phyloP scores from a whole-genome alignment of 2,113 vertebrate species.

The Nycticorax nycticorax region DNA sequence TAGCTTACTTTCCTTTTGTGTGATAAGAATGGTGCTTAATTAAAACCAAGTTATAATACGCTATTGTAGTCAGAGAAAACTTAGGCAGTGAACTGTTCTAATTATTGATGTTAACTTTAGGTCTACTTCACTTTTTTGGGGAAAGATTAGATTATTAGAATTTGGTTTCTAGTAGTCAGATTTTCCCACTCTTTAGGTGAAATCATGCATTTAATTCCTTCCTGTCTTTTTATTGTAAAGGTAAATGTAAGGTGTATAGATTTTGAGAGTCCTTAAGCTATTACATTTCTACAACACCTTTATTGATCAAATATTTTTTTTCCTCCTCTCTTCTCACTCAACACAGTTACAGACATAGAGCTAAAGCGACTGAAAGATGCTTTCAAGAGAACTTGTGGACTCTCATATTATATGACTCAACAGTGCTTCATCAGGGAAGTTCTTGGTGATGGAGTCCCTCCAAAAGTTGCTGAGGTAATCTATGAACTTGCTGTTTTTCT shows the following conservation, averaged over 20 bases:
- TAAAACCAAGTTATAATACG: neutral
- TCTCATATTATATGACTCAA: slow-evolving; percentile 96
- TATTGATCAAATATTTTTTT: neutral
- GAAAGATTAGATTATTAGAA: neutral
- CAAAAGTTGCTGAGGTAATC: slow-evolving; percentile 95
- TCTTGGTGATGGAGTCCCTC: slow-evolving; percentile 94
- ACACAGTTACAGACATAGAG: slow-evolving; percentile 93
- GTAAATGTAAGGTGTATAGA: neutral
- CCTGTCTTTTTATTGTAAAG: neutral
- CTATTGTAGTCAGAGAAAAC: neutral
- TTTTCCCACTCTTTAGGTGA: neutral
- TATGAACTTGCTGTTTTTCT: neutral
- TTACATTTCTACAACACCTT: neutral
- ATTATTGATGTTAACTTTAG: neutral
- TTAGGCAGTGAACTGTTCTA: neutral
- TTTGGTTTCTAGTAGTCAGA: neutral
- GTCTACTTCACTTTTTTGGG: neutral
- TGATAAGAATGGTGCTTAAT: neutral
- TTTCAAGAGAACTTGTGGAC: slow-evolving; percentile 96
- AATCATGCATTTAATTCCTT: neutral
- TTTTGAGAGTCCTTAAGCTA: neutral
- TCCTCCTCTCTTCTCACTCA: neutral
- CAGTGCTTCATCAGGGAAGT: slow-evolving; percentile 97
- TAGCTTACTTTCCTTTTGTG: neutral
- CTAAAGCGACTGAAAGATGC: slow-evolving; percentile 97